These are phyloP conservation scores for Macrostomum cliftonense DNA, from an alignment of 2,888 invertebrate genomes.

Conservation along the genomic window DNA sequence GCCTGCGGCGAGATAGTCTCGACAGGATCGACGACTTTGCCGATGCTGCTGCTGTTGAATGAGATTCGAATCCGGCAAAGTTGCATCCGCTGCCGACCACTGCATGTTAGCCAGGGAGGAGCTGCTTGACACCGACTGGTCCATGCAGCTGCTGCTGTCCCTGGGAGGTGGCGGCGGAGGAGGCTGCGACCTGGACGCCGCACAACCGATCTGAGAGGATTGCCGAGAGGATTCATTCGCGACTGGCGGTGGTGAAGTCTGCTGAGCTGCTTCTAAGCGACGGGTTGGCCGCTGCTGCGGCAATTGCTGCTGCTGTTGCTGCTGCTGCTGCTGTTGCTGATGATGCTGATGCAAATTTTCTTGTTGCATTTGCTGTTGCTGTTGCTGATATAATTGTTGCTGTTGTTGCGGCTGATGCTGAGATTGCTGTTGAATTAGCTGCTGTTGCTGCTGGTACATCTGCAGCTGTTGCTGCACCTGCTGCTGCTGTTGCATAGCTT, in stretches of 20 bases:
- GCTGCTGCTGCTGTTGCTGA: background rate
- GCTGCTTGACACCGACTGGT: background rate
- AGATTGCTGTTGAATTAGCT: too few relatives aligned
- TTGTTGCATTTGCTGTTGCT: too few relatives aligned
- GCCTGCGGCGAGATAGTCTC: background rate
- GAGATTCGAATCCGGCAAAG: background rate
- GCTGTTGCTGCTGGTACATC: constrained; percentile 16
- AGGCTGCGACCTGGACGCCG: too few relatives aligned
- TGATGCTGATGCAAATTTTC: too few relatives aligned
- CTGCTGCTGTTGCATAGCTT: constrained; percentile 26
- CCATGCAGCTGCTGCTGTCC: background rate
- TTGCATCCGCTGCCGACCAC: background rate
- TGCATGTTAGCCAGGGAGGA: background rate
- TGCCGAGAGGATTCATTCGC: too few relatives aligned
- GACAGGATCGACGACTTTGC: constrained; percentile 31
- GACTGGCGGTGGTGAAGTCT: background rate
- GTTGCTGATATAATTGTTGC: background rate
- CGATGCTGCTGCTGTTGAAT: constrained; percentile 31
- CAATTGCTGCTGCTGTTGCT: too few relatives aligned
- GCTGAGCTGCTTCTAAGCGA: background rate
- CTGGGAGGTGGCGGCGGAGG: background rate
- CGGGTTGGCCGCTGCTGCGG: background rate
- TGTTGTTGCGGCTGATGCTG: background rate
- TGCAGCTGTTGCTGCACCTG: constrained; percentile 27
- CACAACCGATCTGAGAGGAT: too few relatives aligned